Base-by-base conservation (phyloP, 2,797 vertebrate genomes). In the Karalla daura region DNA sequence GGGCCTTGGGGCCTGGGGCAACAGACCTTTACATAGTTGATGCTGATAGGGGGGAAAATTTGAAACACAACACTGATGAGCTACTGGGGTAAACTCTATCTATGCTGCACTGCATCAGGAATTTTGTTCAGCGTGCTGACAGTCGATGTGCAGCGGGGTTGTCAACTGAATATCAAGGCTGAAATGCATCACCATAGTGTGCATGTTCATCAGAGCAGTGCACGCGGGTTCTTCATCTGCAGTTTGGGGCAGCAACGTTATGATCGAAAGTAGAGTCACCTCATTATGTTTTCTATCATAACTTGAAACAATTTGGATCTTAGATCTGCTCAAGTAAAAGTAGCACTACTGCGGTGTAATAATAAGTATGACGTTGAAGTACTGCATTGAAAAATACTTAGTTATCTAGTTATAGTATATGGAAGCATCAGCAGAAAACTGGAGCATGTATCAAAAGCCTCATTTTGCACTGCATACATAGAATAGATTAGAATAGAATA, bases 21-120 rank as follows among this genome's bases (percentile, higher is more conserved):
- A 43, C 78, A 39, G 82, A 85, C 86, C 83, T 86, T 84, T 83
- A 83, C 78, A 76, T 82, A 73, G 78, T 73, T 64, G 69, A 85
- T 83, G 69, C 70, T 78, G 70, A 71, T 58, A 46, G 74, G 54
- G 50, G 35, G 51, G 73, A 76, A 71, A 50, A 62, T 71, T 75
- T 73, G 49, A 87, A 80, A 76, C 59, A 61, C 54, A 70, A 62
- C 61, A 39, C 66, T 80, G 91, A 85, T 87, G 83, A 79, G 80
- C 72, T 79, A 17, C 81, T 25, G 69, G 58, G n/a, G 60, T 70
- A 52, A 81, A 83, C 52, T 80, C 59, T 60, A 32, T 77, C 49
- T 32, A 32, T 51, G 59, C 81, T 59, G 76, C 56, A 36, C 56
- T 63, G 80, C 85, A 70, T 79, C 70, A 70, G 65, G 81, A 67